Base-by-base conservation (phyloP, 2,797 vertebrate genomes). In the Melanotaenia maccullochi region DNA sequence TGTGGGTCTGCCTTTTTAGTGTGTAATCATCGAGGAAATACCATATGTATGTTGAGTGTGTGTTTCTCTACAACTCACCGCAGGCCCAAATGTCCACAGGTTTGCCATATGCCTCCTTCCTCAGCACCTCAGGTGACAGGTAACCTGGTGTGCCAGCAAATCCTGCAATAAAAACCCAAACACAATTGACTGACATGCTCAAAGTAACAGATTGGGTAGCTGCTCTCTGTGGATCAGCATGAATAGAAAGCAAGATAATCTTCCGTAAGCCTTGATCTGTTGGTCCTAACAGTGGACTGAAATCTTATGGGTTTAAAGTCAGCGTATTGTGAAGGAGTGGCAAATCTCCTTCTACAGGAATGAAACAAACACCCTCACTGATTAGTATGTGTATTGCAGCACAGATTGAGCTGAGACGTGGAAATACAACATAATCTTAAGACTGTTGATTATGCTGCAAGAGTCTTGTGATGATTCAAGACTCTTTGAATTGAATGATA, bases 51-150 rank as follows among this genome's bases (percentile, higher is more conserved):
- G 35, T 36, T 13, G 65, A 64, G 68, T 18, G 47, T 52, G 33
- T 66, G 32, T 76, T 60, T 73, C 62, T 85, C 58, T 49, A 49
- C 33, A 55, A 75, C 96, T 96, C 93, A 99, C 98, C 98, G 1
- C 98, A 99, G 0, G 98, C 98, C 98, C 98, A 99, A 93, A 99
- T 99, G 95, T 99, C 98, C 95, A 99, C 97, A 0, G 98, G 97
- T 93, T 99, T 99, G 85, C 97, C 98, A 20, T 99, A 99, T 16
- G 98, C 97, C 90, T 99, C 98, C 90, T 99, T 99, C 90, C 98
- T 96, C 89, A 99, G 81, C 13, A 99, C 98, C 82, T 99, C 98
- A 0, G 98, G 98, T 71, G 98, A 99, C 71, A 99, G 94, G 89
- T 99, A 99, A 44, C 98, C 98, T 0, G 98, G 98, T 24, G 97